Evolutionary conservation across 1,140 invertebrate genomes (phyloP).

Genomic region (Drosophila bocqueti): DNA sequence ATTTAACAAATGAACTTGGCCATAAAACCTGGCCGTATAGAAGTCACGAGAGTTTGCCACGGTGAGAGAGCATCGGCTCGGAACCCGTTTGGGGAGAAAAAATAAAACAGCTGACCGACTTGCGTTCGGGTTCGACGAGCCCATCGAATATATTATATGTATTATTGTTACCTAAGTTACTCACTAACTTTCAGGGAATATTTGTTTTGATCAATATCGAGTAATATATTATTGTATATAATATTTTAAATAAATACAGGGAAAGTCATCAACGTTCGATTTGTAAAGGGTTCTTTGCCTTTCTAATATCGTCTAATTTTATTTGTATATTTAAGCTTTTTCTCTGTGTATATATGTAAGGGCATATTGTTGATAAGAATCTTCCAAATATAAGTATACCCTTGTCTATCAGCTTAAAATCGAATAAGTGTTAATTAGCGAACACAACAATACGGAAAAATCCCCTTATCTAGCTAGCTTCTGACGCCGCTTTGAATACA

Average conservation of each 20-base stretch:
- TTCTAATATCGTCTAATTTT: too few relatives aligned
- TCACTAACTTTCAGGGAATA: neutral
- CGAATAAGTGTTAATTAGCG: constrained; percentile 1
- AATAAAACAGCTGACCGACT: constrained; percentile 39
- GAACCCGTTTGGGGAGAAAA: constrained; percentile 30
- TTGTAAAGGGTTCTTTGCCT: too few relatives aligned
- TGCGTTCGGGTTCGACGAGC: constrained; percentile 29
- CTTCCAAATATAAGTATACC: neutral
- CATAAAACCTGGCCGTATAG: constrained; percentile 9
- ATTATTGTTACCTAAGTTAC: neutral
- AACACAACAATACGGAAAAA: constrained; percentile 8
- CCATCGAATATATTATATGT: constrained; percentile 21
- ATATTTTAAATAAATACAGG: neutral
- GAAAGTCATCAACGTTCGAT: neutral
- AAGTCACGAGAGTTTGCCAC: constrained; percentile 16
- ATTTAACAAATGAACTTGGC: constrained; percentile 20
- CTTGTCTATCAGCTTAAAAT: neutral
- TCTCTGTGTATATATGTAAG: neutral
- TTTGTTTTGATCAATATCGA: neutral
- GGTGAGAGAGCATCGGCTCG: neutral
- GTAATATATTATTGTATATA: too few relatives aligned
- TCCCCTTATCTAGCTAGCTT: neutral
- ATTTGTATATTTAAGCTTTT: neutral
- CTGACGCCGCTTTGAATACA: neutral
- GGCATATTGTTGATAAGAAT: neutral